A percentile compares a stretch with the other conserved stretches of the same genome.
Conservation (phyloP, 2,888 invertebrate genomes). For the Himalopsyche japonica region DNA sequence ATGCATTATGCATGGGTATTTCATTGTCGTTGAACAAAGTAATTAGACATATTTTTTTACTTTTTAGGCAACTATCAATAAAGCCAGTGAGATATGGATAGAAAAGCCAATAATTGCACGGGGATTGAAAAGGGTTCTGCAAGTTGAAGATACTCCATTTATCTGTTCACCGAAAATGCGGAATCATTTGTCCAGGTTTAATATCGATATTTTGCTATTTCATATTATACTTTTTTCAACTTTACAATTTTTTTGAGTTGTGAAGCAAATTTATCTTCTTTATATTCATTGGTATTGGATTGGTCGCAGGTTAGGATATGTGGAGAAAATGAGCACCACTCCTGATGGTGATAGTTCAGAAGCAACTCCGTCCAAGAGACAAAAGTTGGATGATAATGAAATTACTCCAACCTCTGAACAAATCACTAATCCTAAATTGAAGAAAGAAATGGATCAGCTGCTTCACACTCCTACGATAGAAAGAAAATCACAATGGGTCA, state of each 20-base stretch:
- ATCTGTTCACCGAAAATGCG: slow-evolving; percentile 62
- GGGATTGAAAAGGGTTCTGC: slow-evolving; percentile 53
- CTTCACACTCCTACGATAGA: slow-evolving; percentile 63
- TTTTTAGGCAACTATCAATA: slow-evolving; percentile 56
- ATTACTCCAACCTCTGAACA: slow-evolving; percentile 44
- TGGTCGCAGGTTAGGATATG: slow-evolving; percentile 8
- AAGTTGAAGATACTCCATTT: slow-evolving; percentile 64
- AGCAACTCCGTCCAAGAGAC: slow-evolving; percentile 50
- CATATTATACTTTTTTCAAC: not conserved
- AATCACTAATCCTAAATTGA: slow-evolving; percentile 45
- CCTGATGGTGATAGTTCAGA: slow-evolving; percentile 41
- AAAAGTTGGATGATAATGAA: slow-evolving; percentile 46
- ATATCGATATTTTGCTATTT: not conserved
- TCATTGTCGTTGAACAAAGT: too few species aligned
- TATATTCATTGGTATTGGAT: too few species aligned
- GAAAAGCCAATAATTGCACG: slow-evolving; percentile 51
- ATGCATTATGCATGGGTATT: slow-evolving; percentile 12
- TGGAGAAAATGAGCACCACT: slow-evolving; percentile 35
- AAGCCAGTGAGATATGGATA: slow-evolving; percentile 55
- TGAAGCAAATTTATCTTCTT: too few species aligned
- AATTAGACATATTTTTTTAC: too few species aligned
- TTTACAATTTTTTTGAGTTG: too few species aligned
- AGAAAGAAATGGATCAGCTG: slow-evolving; percentile 49
- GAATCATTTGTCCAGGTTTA: slow-evolving; percentile 44
- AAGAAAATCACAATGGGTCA: slow-evolving; percentile 45